Base-by-base conservation (phyloP, 2,888 invertebrate genomes). In the Kuschelorhynchus macadamiae region DNA sequence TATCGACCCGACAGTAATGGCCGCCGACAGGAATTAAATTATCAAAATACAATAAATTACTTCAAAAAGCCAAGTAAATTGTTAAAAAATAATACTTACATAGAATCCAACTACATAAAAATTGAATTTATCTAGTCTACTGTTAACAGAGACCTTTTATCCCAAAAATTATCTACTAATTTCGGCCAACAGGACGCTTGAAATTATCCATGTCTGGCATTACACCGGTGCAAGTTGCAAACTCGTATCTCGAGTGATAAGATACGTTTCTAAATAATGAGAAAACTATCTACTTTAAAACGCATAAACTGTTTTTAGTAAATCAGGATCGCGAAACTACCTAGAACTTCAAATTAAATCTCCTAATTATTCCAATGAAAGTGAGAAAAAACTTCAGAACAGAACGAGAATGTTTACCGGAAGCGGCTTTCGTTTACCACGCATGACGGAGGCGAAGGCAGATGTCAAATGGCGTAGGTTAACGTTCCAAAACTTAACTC, bases 321-420 rank as follows among this genome's bases (percentile, higher is more conserved):
- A 25, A 25, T 39, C 39, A n/a, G 16, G 11, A 50, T 30, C 20
- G 16, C 11, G 11, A 44, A 17, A 44, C 5, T 50, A 50, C 14
- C 8, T 18, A 1, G 5, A 20, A 46, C n/a, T n/a, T n/a, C n/a
- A 46, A 46, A 16, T 11, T 49, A 49, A 25, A 12, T 49, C n/a
- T n/a, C n/a, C n/a, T n/a, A n/a, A n/a, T n/a, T n/a, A n/a, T n/a
- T 7, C 20, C 12, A 2, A 21, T 1, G 20, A 49, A 18, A 46
- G 16, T 46, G 46, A n/a, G 1, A 46, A 18, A 20, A 46, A 46
- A 7, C 7, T 14, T 8, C 20, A 16, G 16, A 53, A 5, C 14
- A 33, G 33, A 16, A n/a, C 53, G 32, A 18, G 18, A 76, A 75
- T 75, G 74, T 77, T 76, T 75, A 75, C 76, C 76, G 77, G 75